These are phyloP conservation scores for Amphiduros pacificus DNA, from an alignment of 2,888 invertebrate species.

Conservation along the genomic window DNA sequence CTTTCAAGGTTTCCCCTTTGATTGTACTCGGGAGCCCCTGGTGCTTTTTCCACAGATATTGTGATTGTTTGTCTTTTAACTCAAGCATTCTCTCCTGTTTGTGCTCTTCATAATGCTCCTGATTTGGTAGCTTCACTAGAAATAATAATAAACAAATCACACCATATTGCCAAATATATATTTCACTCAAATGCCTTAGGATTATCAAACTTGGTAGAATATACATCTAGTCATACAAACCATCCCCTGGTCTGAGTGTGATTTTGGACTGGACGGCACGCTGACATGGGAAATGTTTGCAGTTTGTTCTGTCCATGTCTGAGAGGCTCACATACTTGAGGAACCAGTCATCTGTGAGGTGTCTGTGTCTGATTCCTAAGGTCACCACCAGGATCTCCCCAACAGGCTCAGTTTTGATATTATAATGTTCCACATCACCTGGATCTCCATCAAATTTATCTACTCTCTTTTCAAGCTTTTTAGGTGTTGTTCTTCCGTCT, in stretches of 20 bases:
- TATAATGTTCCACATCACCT: constrained; percentile 23
- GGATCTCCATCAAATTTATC: constrained; percentile 18
- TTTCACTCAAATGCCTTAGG: no score
- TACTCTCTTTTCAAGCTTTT: constrained; percentile 23
- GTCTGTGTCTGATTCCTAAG: constrained; percentile 29
- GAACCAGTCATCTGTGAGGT: constrained; percentile 33
- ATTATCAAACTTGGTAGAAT: no score
- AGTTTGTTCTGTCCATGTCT: constrained; percentile 15
- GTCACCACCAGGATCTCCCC: constrained; percentile 31
- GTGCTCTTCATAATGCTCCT: constrained; percentile 30
- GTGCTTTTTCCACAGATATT: constrained; percentile 28
- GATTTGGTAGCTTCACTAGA: constrained; percentile 23
- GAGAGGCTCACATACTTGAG: constrained; percentile 28
- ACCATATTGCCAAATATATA: not conserved
- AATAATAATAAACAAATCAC: not conserved
- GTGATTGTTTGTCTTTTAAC: constrained; percentile 27
- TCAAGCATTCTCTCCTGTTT: constrained; percentile 32
- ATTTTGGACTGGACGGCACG: constrained; percentile 28
- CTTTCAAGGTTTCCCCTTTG: constrained; percentile 17
- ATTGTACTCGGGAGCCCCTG: constrained; percentile 23
- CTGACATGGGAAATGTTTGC: constrained; percentile 32
- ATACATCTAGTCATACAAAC: no score
- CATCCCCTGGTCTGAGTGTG: constrained; percentile 31
- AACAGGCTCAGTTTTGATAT: constrained; percentile 27
- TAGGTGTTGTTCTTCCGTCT: constrained; percentile 26